Evolutionary conservation across 2,888 invertebrate genomes (phyloP).

Genomic region (Patella depressa): DNA sequence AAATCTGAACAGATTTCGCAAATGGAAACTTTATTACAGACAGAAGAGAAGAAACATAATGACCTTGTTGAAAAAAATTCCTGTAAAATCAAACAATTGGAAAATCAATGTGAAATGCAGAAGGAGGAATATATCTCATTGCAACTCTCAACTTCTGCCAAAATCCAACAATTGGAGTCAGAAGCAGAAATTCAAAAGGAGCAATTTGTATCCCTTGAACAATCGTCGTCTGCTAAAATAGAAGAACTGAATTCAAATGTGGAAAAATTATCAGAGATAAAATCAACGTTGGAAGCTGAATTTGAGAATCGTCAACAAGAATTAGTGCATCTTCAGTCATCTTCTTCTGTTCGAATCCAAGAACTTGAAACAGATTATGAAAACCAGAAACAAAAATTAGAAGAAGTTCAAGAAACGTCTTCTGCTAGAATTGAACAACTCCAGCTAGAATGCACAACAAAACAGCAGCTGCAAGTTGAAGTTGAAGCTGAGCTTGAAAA

Average conservation of each 20-base stretch:
- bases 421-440: slow-evolving; percentile 1
- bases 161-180: slow-evolving; percentile 24
- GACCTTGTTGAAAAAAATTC: too few relatives aligned
- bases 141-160: slow-evolving; percentile 10
- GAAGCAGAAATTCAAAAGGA: slow-evolving; percentile 7
- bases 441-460: neutral
- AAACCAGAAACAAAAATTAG: slow-evolving; percentile 11
- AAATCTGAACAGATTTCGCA: neutral
- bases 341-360: slow-evolving; percentile 10
- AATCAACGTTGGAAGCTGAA: slow-evolving; percentile 14
- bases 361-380: slow-evolving; percentile 10
- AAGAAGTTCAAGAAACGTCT: slow-evolving; percentile 5
- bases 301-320: slow-evolving; percentile 15
- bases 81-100: neutral
- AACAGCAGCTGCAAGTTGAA: neutral
- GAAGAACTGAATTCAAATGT: slow-evolving; percentile 6
- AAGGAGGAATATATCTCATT: slow-evolving; percentile 5
- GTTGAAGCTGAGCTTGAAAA: neutral
- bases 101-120: neutral
- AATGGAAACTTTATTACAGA: neutral
- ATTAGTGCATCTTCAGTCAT: slow-evolving; percentile 2
- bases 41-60: neutral
- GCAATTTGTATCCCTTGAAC: neutral
- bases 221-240: slow-evolving; percentile 8
- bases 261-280: neutral